A percentile compares a stretch with the other conserved stretches of the same genome.
Evolutionary conservation across 2,797 vertebrate genomes (phyloP).

Genomic region (Halcyon smyrnensis): DNA sequence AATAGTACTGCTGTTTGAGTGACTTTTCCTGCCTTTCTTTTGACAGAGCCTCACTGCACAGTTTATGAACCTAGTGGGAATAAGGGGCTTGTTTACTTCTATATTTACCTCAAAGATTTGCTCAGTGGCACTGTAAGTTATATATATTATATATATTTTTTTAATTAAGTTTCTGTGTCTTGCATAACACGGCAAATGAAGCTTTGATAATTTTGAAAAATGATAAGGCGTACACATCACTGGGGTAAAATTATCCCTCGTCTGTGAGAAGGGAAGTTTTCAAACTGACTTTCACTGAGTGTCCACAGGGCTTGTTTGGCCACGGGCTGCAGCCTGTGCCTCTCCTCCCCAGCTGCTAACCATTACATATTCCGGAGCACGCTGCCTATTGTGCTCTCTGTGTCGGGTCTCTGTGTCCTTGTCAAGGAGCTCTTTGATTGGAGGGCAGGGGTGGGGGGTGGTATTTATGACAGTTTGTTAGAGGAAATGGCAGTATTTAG

Average conservation of each 20-base stretch:
- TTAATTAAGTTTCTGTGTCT: not conserved
- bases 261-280: not conserved
- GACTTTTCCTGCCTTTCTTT: conserved; percentile 12
- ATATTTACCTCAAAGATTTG: conserved; percentile 89
- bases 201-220: not conserved
- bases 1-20: not conserved
- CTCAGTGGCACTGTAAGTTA: conserved; percentile 92
- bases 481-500: not conserved
- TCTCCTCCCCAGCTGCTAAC: not conserved
- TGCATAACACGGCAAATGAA: not conserved
- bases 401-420: not conserved
- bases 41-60: conserved; percentile 83
- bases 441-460: no score
- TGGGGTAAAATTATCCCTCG: not conserved
- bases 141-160: not conserved
- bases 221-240: not conserved
- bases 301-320: not conserved
- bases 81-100: conserved; percentile 88
- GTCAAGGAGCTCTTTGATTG: not conserved
- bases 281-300: not conserved
- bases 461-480: not conserved
- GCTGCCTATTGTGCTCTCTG: not conserved
- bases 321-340: not conserved
- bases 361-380: not conserved
- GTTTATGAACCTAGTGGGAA: conserved; percentile 73